These are phyloP conservation scores for Holotrichia oblita DNA, from an alignment of 1,140 invertebrate species.

Conservation along the genomic window DNA sequence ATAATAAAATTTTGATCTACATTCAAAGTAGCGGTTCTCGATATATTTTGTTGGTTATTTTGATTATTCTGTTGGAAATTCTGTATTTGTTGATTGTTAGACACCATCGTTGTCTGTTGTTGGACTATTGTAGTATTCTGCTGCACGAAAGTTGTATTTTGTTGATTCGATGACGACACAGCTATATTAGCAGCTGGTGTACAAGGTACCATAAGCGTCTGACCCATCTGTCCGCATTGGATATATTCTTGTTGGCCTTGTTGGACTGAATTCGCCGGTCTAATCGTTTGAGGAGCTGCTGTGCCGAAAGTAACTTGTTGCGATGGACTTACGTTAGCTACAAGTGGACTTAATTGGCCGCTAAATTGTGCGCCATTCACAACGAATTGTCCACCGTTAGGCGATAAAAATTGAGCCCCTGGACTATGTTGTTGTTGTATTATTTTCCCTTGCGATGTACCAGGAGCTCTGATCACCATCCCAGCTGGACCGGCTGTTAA, in stretches of 20 bases:
- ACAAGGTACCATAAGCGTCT: slow-evolving; percentile 80
- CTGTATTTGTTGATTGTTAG: slow-evolving; percentile 70
- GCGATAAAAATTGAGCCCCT: slow-evolving; percentile 76
- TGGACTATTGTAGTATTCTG: slow-evolving; percentile 76
- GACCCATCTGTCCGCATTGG: slow-evolving; percentile 75
- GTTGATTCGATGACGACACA: slow-evolving; percentile 69
- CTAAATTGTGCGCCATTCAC: slow-evolving; percentile 78
- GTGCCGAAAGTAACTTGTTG: slow-evolving; percentile 73
- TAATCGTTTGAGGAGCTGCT: slow-evolving; percentile 62
- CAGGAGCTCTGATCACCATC: slow-evolving; percentile 79
- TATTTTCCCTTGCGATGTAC: slow-evolving; percentile 75
- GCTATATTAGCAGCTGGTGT: slow-evolving; percentile 71
- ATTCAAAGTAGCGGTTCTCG: slow-evolving; percentile 52
- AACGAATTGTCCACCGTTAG: slow-evolving; percentile 75
- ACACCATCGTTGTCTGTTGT: slow-evolving; percentile 75
- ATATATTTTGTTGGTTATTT: slow-evolving; percentile 47
- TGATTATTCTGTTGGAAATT: slow-evolving; percentile 53
- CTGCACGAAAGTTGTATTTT: slow-evolving; percentile 77
- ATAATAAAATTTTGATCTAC: slow-evolving; percentile 59
- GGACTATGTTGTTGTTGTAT: slow-evolving; percentile 76
- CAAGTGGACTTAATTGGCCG: slow-evolving; percentile 80
- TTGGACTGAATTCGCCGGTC: slow-evolving; percentile 57
- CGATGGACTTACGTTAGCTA: slow-evolving; percentile 77
- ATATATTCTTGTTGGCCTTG: slow-evolving; percentile 75
- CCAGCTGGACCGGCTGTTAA: slow-evolving; percentile 75